Conservation (phyloP, 2,113 vertebrate genomes). For the Campylorhamphus procurvoides region DNA sequence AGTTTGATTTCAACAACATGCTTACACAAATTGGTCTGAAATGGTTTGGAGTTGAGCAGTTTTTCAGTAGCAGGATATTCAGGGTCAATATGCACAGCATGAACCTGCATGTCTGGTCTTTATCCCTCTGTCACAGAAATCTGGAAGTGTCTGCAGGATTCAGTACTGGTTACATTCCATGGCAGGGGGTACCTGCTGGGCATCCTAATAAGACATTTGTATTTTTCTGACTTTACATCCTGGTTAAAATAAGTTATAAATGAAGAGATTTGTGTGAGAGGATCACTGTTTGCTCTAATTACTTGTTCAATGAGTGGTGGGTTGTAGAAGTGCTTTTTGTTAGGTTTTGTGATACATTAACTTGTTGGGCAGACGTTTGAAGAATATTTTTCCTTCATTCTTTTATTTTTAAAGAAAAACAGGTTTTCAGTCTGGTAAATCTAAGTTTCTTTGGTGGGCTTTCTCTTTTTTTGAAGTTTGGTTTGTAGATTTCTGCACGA, state of each 20-base stretch:
- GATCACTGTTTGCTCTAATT: neutral
- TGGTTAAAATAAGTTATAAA: neutral
- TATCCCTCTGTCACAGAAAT: neutral
- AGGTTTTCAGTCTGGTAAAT: neutral
- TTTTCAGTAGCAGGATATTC: neutral
- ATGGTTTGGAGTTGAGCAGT: neutral
- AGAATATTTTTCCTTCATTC: neutral
- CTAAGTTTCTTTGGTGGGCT: neutral
- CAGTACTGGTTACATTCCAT: neutral
- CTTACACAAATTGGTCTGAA: neutral
- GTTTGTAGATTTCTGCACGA: neutral
- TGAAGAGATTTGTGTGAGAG: neutral
- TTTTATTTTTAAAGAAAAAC: neutral
- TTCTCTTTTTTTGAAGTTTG: neutral
- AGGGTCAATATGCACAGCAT: neutral
- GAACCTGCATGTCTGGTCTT: neutral
- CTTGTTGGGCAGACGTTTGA: neutral
- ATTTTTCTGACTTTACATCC: neutral
- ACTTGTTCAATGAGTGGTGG: neutral
- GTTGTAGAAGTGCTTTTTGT: neutral
- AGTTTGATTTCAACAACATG: neutral
- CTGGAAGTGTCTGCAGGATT: neutral
- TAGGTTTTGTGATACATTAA: neutral
- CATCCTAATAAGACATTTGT: neutral
- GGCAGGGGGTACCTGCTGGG: neutral